Evolutionary conservation across 2,888 invertebrate genomes (phyloP).

Genomic region (Sussaba pulchella): DNA sequence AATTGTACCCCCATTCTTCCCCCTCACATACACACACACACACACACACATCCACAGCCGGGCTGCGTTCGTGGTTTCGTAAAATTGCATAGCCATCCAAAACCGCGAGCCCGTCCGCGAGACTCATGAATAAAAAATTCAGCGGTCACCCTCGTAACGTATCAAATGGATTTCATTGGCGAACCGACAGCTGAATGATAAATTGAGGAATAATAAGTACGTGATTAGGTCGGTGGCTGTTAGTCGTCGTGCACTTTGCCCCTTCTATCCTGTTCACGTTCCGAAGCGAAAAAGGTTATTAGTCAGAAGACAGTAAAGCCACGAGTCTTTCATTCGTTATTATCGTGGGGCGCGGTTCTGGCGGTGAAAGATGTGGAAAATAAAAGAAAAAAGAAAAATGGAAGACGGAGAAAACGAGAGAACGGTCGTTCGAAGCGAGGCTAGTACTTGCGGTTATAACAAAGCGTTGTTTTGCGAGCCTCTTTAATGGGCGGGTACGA

Average conservation of each 20-base stretch:
- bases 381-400: constrained; percentile 19
- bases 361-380: background rate
- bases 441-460: constrained; percentile 73
- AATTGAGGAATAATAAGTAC: constrained; percentile 41
- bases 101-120: constrained; percentile 16
- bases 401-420: constrained; percentile 22
- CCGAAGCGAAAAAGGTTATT: constrained; percentile 66
- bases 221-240: constrained; percentile 27
- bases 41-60: constrained; percentile 33
- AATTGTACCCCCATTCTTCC: constrained; percentile 19
- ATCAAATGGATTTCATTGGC: constrained; percentile 28
- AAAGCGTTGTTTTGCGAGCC: constrained; percentile 77
- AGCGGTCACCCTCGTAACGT: constrained; percentile 14
- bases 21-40: no score
- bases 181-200: constrained; percentile 39
- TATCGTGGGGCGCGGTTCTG: constrained; percentile 64
- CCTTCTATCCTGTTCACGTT: background rate
- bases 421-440: constrained; percentile 28
- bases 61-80: constrained; percentile 54
- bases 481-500: constrained; percentile 76
- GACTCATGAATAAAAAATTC: constrained; percentile 37
- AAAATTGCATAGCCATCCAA: constrained; percentile 44
- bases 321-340: constrained; percentile 74
- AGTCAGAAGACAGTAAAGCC: constrained; percentile 67
- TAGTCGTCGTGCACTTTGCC: constrained; percentile 12